Evolutionary conservation across 2,888 invertebrate species (phyloP), one percentile per base, ranked within the genome.

Genomic region (Adineta ricciae): DNA sequence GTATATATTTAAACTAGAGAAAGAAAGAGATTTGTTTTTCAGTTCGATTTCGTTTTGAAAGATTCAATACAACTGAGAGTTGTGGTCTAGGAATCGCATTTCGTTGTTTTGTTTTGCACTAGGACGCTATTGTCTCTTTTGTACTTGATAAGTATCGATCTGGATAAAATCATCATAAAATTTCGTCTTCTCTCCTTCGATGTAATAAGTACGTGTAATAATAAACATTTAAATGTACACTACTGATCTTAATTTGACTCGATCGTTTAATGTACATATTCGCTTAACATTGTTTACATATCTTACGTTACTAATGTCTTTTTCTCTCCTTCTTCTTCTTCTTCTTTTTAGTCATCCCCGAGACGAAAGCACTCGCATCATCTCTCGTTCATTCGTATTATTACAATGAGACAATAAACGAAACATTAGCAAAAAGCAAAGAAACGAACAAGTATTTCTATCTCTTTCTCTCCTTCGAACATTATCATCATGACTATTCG

Each of bases 401-500:
- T 64, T 64, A 32, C 27, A 64, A 64, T 64, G 64, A 27, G 64
- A 36, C 64, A 32, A 64, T 64, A 64, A 64, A 64, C 64, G 64
- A 32, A 50, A 16, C 11, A 19, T 9, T 50, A 46, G 5, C 11
- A 64, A 27, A 32, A 32, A 64, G 1, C 27, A 32, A 32, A 4
- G 19, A 19, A 32, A 36, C 32, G 64, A 64, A 64, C 64, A 64
- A 64, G 64, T 64, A 64, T 64, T 64, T 64, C 14, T 64, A 27
- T 64, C 46, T 46, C 46, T 46, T 11, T 46, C 46, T 46, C 46
- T 46, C 46, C 46, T 46, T 46, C 46, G 5, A 5, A 46, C 46
- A 64, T 64, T 64, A 64, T 64, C 16, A 64, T 32, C 19, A 64
- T 64, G 64, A 64, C 64, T 78, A 78, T 78, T 78, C 78, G 78